A percentile compares a stretch with the other conserved stretches of the same genome.
Evolutionary conservation across 2,888 invertebrate genomes (phyloP).

Genomic region (Micoletzkya japonica): DNA sequence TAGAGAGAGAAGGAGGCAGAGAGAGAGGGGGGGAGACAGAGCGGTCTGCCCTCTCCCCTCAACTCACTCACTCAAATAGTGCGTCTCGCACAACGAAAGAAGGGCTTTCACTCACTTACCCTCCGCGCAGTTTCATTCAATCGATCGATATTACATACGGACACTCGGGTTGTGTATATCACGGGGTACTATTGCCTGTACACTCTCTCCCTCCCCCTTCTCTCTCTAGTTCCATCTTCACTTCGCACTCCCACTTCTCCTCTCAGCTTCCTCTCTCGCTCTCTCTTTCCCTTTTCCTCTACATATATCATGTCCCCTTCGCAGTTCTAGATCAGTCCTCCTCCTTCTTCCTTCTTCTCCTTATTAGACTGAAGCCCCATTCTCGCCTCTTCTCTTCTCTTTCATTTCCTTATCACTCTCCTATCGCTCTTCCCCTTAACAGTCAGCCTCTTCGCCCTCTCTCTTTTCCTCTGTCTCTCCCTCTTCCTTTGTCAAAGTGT

Average conservation of each 20-base stretch:
- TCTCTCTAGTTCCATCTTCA: not conserved
- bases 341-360: too few species aligned
- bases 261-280: constrained; percentile 7
- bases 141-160: constrained; percentile 17
- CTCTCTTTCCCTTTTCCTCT: not conserved
- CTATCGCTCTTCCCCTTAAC: not conserved
- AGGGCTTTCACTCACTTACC: constrained; percentile 30
- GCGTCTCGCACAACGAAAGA: constrained; percentile 24
- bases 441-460: not conserved
- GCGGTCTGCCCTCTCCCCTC: too few species aligned
- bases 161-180: too few species aligned
- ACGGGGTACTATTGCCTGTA: too few species aligned
- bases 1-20: not conserved
- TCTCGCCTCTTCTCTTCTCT: not conserved
- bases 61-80: constrained; percentile 30
- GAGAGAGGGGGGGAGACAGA: constrained; percentile 2
- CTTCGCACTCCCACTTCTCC: constrained; percentile 7
- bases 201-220: not conserved
- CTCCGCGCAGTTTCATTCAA: constrained; percentile 10
- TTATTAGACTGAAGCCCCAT: too few species aligned
- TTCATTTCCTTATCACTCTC: not conserved
- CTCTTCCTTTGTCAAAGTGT: not conserved
- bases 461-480: not conserved
- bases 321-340: not conserved
- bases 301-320: too few species aligned